Conservation (phyloP, 2,888 invertebrate genomes). For the Lepidochitona cinerea region DNA sequence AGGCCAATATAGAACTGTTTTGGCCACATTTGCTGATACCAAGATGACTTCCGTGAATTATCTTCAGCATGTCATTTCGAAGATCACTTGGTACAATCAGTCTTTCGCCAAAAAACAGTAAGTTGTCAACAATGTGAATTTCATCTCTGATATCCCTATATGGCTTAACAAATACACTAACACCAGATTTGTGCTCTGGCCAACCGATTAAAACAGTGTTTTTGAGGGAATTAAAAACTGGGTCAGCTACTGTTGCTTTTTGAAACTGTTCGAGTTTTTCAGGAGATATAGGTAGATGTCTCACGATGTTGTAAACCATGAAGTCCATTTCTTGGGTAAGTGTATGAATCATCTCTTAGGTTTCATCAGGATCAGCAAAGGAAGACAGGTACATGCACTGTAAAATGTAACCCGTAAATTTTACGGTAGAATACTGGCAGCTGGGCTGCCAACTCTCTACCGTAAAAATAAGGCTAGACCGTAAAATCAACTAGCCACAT, state of each 20-base stretch:
- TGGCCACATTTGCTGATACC: constrained; percentile 21
- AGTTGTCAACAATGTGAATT: constrained; percentile 10
- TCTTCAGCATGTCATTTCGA: constrained; percentile 2
- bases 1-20: constrained; percentile 25
- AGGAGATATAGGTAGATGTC: background rate
- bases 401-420: too few species aligned
- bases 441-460: too few species aligned
- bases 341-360: background rate
- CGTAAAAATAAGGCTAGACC: too few species aligned
- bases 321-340: constrained; percentile 17
- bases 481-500: too few species aligned
- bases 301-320: constrained; percentile 10
- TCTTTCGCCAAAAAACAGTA: constrained; percentile 15
- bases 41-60: constrained; percentile 21
- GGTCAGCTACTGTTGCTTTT: background rate
- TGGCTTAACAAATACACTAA: background rate
- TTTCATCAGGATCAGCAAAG: too few species aligned
- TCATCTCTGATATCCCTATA: constrained; percentile 18
- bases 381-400: too few species aligned
- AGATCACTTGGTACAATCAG: constrained; percentile 12
- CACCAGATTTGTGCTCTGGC: background rate
- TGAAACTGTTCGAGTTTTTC: background rate
- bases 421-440: too few species aligned
- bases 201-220: background rate
- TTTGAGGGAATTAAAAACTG: background rate